Evolutionary conservation across 2,888 invertebrate genomes (phyloP), one percentile per base, ranked within the genome.

Genomic region (Cotesia congregata): DNA sequence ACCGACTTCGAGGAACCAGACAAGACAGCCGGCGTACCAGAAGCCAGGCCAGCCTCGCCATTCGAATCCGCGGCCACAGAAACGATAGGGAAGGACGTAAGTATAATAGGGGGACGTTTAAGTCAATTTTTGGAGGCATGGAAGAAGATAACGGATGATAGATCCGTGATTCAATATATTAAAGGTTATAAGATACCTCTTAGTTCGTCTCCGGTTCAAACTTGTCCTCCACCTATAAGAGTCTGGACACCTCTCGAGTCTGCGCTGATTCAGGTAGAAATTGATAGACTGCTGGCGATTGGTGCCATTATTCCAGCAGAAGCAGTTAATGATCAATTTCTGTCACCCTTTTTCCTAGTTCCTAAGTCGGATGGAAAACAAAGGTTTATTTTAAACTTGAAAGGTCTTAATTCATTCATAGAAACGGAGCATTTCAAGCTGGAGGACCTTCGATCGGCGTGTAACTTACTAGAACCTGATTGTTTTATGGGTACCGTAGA

Each of bases 1-100:
- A 20, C 60, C 61, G 71, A 60, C 71, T 3, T n/a, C 71, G 59
- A 71, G 5, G 38, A 30, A 41, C 71, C 50, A 50, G 60, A 17
- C 61, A 2, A 75, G 41, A 39, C 76, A 60, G 61, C n/a, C 72
- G 17, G 38, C 71, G 40, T 65, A 50, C 9, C 59, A 40, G 15
- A 76, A 64, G 60, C 67, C 64, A n/a, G 30, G 50, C 67, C 76
- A 60, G 9, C 71, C 20, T 65, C 71, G 71, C 40, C 71, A 76
- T 9, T 5, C 67, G 67, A 73, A 64, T 50, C 76, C n/a, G 12
- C 67, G 69, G 20, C n/a, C 64, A 9, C 7, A 50, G 50, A 50
- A 9, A 6, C 9, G 50, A 20, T 38, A 74, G n/a, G 15, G 30
- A 70, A 59, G 6, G 62, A 69, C 12, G 62, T 75, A 75, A 70